phyloP scores from a whole-genome alignment of 1,140 invertebrate species.

The Myzus persicae region DNA sequence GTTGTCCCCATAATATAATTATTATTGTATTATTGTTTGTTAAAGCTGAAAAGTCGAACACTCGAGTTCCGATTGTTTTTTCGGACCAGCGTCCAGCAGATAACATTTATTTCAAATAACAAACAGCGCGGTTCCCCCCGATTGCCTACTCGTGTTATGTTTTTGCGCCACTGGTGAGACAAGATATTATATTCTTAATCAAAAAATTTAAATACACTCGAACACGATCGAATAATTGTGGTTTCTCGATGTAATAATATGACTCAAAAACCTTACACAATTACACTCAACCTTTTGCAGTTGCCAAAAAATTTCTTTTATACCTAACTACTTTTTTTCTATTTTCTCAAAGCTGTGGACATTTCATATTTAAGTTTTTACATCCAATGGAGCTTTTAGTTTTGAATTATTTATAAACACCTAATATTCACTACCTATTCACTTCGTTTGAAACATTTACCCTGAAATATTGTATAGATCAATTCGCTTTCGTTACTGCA shows the following conservation, averaged over 20 bases:
- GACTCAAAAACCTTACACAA: not conserved
- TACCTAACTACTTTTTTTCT: not conserved
- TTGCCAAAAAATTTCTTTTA: not conserved
- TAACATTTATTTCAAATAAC: not conserved
- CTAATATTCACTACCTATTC: not conserved
- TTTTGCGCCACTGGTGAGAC: not conserved
- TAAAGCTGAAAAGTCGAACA: no score
- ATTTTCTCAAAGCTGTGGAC: not conserved
- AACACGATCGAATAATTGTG: not conserved
- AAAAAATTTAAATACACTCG: not conserved
- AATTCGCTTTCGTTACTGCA: not conserved
- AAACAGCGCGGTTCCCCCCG: not conserved
- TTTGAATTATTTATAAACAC: constrained; percentile 4
- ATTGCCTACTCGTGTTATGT: not conserved
- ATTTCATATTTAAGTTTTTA: not conserved
- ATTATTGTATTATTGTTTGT: no score
- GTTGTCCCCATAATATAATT: no score
- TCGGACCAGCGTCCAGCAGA: no score
- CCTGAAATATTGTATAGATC: not conserved
- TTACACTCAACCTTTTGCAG: not conserved
- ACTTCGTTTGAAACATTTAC: not conserved
- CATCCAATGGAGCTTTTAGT: not conserved
- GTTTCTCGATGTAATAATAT: not conserved
- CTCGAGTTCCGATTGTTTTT: not conserved
- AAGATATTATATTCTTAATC: no score